These are phyloP conservation scores for Drosophila kepulauana DNA, from an alignment of 1,140 invertebrate species.

Conservation along the genomic window DNA sequence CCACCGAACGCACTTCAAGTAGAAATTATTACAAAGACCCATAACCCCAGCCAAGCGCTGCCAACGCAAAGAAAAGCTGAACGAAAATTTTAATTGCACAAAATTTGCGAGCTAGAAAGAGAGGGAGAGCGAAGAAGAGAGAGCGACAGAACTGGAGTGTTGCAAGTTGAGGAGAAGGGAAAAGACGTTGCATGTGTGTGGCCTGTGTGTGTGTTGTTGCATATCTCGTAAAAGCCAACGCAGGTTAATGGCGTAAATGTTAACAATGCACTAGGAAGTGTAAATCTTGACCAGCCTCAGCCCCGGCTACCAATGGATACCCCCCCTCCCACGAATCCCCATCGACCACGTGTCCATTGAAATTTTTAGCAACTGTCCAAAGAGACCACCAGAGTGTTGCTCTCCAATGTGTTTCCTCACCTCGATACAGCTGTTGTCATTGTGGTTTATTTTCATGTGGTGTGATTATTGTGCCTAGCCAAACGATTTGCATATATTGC, in stretches of 20 bases:
- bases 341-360: constrained; percentile 17
- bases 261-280: constrained; percentile 82
- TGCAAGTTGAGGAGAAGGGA: background rate
- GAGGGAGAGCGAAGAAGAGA: background rate
- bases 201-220: constrained; percentile 61
- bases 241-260: constrained; percentile 83
- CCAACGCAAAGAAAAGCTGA: constrained; percentile 63
- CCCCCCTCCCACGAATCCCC: background rate
- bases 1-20: constrained; percentile 45
- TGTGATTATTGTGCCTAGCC: background rate
- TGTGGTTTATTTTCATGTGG: background rate
- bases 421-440: constrained; percentile 8
- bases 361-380: constrained; percentile 10
- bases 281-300: constrained; percentile 59
- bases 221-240: constrained; percentile 75
- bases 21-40: constrained; percentile 81
- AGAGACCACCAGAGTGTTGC: constrained; percentile 31
- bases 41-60: constrained; percentile 55
- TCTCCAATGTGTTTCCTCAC: constrained; percentile 6
- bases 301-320: constrained; percentile 11
- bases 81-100: constrained; percentile 82
- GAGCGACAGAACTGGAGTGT: constrained; percentile 20
- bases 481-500: background rate
- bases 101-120: constrained; percentile 57
- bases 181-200: background rate